Conservation (phyloP, 2,113 vertebrate species). For the Eulacestoma nigropectus region DNA sequence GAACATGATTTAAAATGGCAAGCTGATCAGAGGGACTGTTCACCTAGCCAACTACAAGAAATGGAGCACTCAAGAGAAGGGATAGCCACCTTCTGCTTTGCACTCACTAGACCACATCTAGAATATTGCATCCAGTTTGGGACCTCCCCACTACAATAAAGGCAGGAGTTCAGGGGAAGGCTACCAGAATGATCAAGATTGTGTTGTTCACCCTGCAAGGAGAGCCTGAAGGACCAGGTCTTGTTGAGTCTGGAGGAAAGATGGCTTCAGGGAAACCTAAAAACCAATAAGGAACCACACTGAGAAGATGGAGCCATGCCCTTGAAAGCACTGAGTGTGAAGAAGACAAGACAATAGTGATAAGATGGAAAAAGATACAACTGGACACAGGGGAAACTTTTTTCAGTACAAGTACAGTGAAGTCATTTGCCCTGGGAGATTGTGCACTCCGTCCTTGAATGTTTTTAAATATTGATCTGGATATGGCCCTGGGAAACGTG, state of each 20-base stretch:
- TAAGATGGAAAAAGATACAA: background rate
- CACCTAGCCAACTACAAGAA: background rate
- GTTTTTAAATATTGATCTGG: background rate
- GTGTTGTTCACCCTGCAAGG: background rate
- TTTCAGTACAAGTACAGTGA: background rate
- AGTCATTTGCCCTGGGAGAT: background rate
- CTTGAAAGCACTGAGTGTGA: background rate
- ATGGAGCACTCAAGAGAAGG: background rate
- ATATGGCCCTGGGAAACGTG: accelerated
- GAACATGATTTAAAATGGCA: background rate
- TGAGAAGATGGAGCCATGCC: background rate
- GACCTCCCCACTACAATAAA: accelerated
- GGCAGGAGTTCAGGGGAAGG: background rate
- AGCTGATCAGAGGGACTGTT: background rate
- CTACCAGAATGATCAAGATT: background rate
- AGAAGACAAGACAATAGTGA: background rate
- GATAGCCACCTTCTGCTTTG: background rate
- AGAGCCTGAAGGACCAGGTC: background rate
- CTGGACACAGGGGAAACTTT: background rate
- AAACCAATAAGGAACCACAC: background rate
- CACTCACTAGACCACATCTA: background rate
- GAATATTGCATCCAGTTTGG: background rate
- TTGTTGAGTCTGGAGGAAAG: background rate
- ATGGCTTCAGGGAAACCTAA: background rate
- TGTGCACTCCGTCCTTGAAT: background rate